A percentile compares a stretch with the other conserved stretches of the same genome.
phyloP scores from a whole-genome alignment of 2,113 vertebrate genomes.

The Malurus cyaneus region DNA sequence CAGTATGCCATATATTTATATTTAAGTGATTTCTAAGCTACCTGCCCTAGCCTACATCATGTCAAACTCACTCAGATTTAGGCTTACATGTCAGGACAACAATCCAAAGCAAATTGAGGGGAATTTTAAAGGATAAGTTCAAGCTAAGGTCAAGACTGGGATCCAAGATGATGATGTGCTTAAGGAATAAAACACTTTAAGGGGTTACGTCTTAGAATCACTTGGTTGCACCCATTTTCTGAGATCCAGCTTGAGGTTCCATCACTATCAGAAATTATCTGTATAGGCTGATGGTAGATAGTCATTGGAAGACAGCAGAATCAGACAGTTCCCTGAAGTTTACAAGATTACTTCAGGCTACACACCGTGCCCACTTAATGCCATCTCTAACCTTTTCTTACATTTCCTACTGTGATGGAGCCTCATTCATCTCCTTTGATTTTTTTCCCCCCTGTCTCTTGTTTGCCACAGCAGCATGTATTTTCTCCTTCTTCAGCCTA shows the following conservation, averaged over 20 bases:
- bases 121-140: background rate
- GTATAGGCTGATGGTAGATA: background rate
- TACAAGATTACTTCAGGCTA: background rate
- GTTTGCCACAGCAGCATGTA: background rate
- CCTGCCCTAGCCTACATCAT: background rate
- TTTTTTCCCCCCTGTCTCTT: background rate
- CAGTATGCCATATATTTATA: background rate
- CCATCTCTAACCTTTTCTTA: background rate
- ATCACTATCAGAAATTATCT: background rate
- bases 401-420: background rate
- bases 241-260: background rate
- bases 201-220: background rate
- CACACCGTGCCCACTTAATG: background rate
- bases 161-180: background rate
- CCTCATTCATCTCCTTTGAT: background rate
- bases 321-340: background rate
- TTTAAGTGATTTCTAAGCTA: background rate
- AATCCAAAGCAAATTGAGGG: background rate
- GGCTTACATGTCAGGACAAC: background rate
- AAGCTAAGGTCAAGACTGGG: background rate
- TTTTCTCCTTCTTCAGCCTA: background rate
- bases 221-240: background rate
- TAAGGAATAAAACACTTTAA: background rate
- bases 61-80: background rate
- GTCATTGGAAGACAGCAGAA: background rate